These are phyloP conservation scores for Pseudolycoriella hygida DNA, from an alignment of 2,888 invertebrate species.

Conservation along the genomic window DNA sequence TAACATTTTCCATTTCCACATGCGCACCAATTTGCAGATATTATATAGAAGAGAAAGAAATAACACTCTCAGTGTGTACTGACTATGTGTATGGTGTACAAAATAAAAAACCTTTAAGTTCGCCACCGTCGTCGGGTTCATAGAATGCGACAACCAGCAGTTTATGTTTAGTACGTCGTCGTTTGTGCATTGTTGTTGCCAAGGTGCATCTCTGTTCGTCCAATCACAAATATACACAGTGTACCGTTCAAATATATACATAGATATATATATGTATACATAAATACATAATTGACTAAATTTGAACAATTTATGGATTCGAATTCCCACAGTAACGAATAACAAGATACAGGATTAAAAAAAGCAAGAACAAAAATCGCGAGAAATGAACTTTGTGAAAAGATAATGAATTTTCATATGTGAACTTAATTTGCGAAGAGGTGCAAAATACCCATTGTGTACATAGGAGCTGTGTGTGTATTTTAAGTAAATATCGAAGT, in stretches of 20 bases:
- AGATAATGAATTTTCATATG: not conserved
- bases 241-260: too few species aligned
- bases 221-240: not conserved
- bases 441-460: not conserved
- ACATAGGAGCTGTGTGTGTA: not conserved
- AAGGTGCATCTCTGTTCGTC: not conserved
- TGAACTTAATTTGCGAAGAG: not conserved
- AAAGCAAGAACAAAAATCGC: not conserved
- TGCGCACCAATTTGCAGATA: not conserved
- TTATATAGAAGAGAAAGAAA: not conserved
- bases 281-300: too few species aligned
- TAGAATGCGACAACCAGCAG: not conserved
- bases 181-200: slow-evolving; percentile 1
- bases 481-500: not conserved
- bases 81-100: not conserved
- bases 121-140: not conserved
- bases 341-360: not conserved
- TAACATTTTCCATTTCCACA: not conserved
- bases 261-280: too few species aligned
- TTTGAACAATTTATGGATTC: too few species aligned
- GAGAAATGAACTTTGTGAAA: not conserved
- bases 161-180: not conserved
- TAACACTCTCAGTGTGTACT: not conserved
- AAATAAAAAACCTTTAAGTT: not conserved
- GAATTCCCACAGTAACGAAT: too few species aligned